phyloP scores from a whole-genome alignment of 2,888 invertebrate genomes.

The Blera fallax region DNA sequence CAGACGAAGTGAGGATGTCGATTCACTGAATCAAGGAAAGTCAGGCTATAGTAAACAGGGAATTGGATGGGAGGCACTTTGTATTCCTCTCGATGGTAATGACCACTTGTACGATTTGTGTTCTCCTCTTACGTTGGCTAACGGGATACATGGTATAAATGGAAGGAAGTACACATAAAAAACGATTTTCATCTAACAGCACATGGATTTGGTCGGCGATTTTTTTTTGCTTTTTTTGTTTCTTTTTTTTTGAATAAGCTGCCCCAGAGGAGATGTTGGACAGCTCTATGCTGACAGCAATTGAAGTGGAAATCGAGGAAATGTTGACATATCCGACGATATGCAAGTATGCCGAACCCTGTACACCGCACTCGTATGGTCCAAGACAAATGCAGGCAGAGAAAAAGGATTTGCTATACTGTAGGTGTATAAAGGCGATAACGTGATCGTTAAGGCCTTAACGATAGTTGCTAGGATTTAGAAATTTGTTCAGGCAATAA shows the following conservation, averaged over 20 bases:
- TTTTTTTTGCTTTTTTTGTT: background rate
- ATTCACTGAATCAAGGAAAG: conserved; percentile 43
- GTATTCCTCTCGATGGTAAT: conserved; percentile 66
- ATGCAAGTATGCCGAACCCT: background rate
- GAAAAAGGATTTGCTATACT: too few species aligned
- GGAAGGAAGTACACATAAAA: conserved; percentile 15
- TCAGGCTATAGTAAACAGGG: conserved; percentile 54
- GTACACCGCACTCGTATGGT: background rate
- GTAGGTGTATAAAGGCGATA: too few species aligned
- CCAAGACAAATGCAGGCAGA: background rate
- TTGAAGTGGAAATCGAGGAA: conserved; percentile 28
- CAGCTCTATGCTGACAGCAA: conserved; percentile 20
- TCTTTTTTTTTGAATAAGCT: conserved; percentile 6
- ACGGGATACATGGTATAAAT: conserved; percentile 13
- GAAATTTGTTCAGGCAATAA: too few species aligned
- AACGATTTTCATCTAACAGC: conserved; percentile 5
- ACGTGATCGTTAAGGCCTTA: too few species aligned
- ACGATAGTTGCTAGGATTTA: too few species aligned
- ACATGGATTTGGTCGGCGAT: conserved; percentile 1
- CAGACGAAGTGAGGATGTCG: conserved; percentile 37
- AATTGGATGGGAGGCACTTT: conserved; percentile 65
- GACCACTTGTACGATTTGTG: conserved; percentile 71
- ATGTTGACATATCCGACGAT: conserved; percentile 21
- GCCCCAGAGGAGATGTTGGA: conserved; percentile 6
- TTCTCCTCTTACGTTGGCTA: conserved; percentile 1